These are phyloP conservation scores for Lycocorax pyrrhopterus DNA, from an alignment of 2,113 vertebrate species.

Conservation along the genomic window DNA sequence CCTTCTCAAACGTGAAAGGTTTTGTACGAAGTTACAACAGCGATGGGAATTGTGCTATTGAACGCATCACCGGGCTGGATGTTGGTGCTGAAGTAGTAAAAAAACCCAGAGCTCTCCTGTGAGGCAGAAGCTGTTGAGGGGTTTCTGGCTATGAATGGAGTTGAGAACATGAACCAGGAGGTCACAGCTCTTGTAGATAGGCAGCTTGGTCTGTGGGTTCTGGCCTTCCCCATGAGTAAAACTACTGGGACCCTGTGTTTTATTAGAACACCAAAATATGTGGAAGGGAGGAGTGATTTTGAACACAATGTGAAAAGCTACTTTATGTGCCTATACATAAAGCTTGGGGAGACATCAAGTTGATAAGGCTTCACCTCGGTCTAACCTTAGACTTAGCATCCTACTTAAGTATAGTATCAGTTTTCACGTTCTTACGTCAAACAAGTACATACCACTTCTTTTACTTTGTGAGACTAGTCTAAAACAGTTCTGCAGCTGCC, in stretches of 20 bases:
- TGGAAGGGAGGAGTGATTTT: neutral
- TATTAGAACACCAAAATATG: neutral
- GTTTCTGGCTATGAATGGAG: neutral
- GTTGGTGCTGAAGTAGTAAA: neutral
- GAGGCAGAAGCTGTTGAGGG: neutral
- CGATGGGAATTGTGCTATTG: rapidly evolving
- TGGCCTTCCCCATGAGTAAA: neutral
- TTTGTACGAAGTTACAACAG: neutral
- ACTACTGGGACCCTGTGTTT: neutral
- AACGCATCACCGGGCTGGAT: neutral
- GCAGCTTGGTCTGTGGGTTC: neutral
- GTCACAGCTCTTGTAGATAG: neutral
- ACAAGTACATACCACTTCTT: rapidly evolving
- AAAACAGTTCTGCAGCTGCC: neutral
- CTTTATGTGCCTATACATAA: neutral
- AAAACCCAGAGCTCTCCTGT: rapidly evolving
- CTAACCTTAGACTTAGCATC: neutral
- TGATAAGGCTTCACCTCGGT: neutral
- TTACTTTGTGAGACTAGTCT: neutral
- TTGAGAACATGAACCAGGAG: neutral
- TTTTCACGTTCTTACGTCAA: neutral
- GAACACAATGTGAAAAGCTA: neutral
- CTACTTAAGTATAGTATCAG: neutral
- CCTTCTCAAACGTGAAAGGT: neutral
- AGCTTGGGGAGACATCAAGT: neutral